phyloP scores from a whole-genome alignment of 1,140 invertebrate species.

The Hyphantria cunea region DNA sequence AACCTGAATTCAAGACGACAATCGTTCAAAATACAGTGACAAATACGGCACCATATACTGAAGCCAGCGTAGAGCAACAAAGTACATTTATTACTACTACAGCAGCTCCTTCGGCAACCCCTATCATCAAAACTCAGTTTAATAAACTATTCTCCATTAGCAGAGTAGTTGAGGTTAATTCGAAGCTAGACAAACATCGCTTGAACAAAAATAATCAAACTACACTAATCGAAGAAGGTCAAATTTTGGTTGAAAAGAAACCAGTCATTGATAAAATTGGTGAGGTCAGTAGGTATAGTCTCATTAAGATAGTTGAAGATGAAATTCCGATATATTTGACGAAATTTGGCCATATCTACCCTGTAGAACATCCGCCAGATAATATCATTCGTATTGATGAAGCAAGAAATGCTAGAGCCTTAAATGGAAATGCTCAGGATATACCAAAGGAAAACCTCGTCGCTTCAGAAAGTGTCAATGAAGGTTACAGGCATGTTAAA shows the following conservation, averaged over 20 bases:
- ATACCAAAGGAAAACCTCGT: constrained; percentile 74
- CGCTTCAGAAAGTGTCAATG: constrained; percentile 79
- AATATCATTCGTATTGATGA: constrained; percentile 79
- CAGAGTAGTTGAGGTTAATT: constrained; percentile 85
- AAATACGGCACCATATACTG: constrained; percentile 33
- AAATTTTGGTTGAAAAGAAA: constrained; percentile 81
- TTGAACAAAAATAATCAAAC: constrained; percentile 83
- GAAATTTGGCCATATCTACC: constrained; percentile 77
- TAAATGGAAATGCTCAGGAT: constrained; percentile 64
- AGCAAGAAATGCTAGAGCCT: constrained; percentile 75
- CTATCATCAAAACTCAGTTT: constrained; percentile 77
- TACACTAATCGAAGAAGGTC: constrained; percentile 74
- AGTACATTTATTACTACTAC: constrained; percentile 43
- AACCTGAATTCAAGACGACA: constrained; percentile 34
- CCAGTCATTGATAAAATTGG: constrained; percentile 85
- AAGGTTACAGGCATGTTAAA: constrained; percentile 76
- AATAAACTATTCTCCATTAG: constrained; percentile 85
- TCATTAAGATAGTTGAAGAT: constrained; percentile 84
- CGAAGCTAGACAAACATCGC: constrained; percentile 83
- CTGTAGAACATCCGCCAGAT: constrained; percentile 75
- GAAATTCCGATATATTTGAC: constrained; percentile 80
- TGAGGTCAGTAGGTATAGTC: constrained; percentile 85
- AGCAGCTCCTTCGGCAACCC: constrained; percentile 45
- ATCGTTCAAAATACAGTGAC: constrained; percentile 26
- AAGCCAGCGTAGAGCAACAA: constrained; percentile 42